Conservation (phyloP, 2,113 vertebrate genomes). For the Corythoichthys intestinalis region DNA sequence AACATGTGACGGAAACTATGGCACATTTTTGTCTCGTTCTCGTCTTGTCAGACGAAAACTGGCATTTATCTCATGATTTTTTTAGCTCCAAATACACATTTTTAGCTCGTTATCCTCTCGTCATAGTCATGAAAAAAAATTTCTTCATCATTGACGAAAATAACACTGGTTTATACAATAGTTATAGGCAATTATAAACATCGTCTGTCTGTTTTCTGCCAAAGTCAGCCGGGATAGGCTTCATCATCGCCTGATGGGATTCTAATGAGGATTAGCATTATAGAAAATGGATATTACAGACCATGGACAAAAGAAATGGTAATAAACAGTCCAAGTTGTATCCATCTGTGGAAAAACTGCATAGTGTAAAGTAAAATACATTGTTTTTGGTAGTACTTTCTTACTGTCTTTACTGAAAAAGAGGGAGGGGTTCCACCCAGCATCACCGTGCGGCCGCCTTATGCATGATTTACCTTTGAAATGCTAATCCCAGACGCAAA, state of each 20-base stretch:
- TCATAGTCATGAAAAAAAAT: too few relatives aligned
- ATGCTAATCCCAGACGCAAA: slow-evolving; percentile 70
- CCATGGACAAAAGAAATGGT: background rate
- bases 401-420: background rate
- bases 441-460: slow-evolving; percentile 35
- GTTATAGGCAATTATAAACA: too few relatives aligned
- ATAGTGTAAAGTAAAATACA: background rate
- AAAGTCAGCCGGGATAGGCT: background rate
- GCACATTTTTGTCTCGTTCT: too few relatives aligned
- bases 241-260: background rate
- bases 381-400: background rate
- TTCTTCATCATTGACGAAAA: too few relatives aligned
- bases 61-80: too few relatives aligned
- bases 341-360: background rate
- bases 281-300: background rate
- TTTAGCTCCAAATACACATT: too few relatives aligned
- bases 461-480: slow-evolving; percentile 66
- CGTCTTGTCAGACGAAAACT: too few relatives aligned
- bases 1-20: too few relatives aligned
- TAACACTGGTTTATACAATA: too few relatives aligned
- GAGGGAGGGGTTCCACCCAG: slow-evolving; percentile 17
- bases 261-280: background rate
- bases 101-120: too few relatives aligned
- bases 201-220: background rate
- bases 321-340: background rate